These are phyloP conservation scores for Bombus balteatus DNA, from an alignment of 1,140 invertebrate genomes.

Conservation along the genomic window DNA sequence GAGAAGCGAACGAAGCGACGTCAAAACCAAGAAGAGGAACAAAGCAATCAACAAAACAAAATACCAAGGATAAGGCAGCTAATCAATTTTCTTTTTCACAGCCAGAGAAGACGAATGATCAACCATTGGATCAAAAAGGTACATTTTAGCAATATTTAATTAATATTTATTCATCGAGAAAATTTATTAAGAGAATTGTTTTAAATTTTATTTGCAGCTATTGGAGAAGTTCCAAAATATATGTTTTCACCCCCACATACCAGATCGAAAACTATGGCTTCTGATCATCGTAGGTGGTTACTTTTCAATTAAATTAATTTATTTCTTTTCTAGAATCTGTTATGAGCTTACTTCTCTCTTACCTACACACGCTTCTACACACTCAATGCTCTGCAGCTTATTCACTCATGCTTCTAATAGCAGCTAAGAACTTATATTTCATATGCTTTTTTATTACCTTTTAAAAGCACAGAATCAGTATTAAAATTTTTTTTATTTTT, in stretches of 20 bases:
- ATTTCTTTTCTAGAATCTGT: not conserved
- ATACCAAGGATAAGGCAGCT: not conserved
- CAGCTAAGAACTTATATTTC: not conserved
- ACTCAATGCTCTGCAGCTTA: not conserved
- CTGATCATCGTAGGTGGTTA: conserved; percentile 70
- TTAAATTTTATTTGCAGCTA: conserved; percentile 57
- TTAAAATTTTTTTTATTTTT: conserved; percentile 22
- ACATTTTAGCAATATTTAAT: conserved; percentile 3
- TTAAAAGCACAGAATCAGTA: not conserved
- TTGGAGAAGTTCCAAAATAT: conserved; percentile 66
- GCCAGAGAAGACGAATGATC: conserved; percentile 55
- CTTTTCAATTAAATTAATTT: conserved; percentile 51
- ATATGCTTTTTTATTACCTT: not conserved
- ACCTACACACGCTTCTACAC: not conserved
- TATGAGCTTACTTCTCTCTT: not conserved
- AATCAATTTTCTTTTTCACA: conserved; percentile 69
- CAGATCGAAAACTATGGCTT: conserved; percentile 55
- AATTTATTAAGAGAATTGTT: not conserved
- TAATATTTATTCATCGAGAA: not conserved
- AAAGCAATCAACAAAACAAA: conserved; percentile 50
- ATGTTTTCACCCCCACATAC: conserved; percentile 74
- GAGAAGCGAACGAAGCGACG: not conserved
- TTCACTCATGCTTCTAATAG: not conserved
- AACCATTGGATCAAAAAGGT: conserved; percentile 57
- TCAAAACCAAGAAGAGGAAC: conserved; percentile 55